Evolutionary conservation across 2,888 invertebrate species (phyloP).

Genomic region (Philereme vetulata): DNA sequence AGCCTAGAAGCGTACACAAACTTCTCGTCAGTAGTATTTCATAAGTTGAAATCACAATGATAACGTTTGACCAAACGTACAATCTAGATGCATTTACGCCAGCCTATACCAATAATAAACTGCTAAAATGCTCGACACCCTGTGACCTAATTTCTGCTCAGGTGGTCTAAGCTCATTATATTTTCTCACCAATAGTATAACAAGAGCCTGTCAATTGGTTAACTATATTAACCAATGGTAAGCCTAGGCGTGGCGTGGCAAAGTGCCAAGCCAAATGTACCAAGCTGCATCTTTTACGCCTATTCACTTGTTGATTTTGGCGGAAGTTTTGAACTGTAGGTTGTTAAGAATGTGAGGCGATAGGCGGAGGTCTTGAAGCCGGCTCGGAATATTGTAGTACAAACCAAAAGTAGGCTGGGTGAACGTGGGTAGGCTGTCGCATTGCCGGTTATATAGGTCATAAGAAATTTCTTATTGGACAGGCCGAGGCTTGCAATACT

Average conservation of each 20-base stretch:
- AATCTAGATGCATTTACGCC: too few relatives aligned
- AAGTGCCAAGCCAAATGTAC: constrained; percentile 66
- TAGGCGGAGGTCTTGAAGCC: constrained; percentile 20
- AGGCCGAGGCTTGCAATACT: constrained; percentile 14
- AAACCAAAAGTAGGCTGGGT: constrained; percentile 15
- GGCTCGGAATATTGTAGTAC: constrained; percentile 8
- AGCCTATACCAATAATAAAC: too few relatives aligned
- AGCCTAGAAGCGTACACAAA: constrained; percentile 31
- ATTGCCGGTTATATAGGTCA: constrained; percentile 13
- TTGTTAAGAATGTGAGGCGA: constrained; percentile 20
- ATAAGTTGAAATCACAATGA: too few relatives aligned
- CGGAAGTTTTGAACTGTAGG: constrained; percentile 44
- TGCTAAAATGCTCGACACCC: constrained; percentile 42
- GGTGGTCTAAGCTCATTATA: constrained; percentile 62
- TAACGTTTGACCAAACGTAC: too few relatives aligned
- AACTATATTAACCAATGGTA: constrained; percentile 81
- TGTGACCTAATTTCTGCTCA: constrained; percentile 66
- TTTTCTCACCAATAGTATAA: constrained; percentile 70
- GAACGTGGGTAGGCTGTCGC: constrained; percentile 12
- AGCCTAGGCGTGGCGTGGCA: constrained; percentile 82
- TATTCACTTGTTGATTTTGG: constrained; percentile 70
- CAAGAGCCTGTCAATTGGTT: constrained; percentile 80
- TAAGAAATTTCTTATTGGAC: constrained; percentile 24
- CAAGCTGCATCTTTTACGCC: constrained; percentile 67
- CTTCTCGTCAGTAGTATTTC: constrained; percentile 31